Conservation (phyloP, 2,113 vertebrate genomes). For the Meleagris gallopavo region DNA sequence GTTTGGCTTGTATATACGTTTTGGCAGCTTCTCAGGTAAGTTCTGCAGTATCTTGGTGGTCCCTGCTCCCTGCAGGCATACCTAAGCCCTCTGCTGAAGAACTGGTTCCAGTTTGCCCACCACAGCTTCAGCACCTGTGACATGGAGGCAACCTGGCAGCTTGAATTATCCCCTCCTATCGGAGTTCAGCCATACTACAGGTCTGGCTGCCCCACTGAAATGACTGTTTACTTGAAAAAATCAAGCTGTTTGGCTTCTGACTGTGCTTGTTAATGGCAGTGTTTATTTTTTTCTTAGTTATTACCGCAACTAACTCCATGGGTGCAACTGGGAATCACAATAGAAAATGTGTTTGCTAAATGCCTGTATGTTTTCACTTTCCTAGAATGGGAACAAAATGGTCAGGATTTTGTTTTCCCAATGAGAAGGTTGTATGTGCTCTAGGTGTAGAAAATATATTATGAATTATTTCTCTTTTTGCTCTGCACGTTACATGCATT, state of each 20-base stretch:
- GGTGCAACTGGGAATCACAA: neutral
- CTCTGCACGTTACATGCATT: neutral
- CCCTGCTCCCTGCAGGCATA: rapidly evolving
- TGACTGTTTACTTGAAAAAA: neutral
- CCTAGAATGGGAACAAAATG: neutral
- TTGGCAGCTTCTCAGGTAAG: neutral
- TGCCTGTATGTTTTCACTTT: neutral
- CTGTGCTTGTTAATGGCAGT: neutral
- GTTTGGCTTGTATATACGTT: neutral
- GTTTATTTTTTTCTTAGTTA: neutral
- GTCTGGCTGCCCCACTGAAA: neutral
- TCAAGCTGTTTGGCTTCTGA: neutral
- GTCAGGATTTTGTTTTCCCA: neutral
- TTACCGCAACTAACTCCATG: neutral
- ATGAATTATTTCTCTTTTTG: neutral
- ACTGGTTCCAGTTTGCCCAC: neutral
- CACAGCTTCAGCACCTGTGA: neutral
- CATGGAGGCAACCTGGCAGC: rapidly evolving
- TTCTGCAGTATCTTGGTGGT: neutral
- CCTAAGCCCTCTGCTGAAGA: neutral
- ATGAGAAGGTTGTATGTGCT: rapidly evolving
- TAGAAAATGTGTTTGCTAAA: neutral
- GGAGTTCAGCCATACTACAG: neutral
- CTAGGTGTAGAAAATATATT: neutral
- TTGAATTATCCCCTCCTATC: neutral